phyloP scores from a whole-genome alignment of 1,140 invertebrate genomes.

The Cataglyphis hispanica region DNA sequence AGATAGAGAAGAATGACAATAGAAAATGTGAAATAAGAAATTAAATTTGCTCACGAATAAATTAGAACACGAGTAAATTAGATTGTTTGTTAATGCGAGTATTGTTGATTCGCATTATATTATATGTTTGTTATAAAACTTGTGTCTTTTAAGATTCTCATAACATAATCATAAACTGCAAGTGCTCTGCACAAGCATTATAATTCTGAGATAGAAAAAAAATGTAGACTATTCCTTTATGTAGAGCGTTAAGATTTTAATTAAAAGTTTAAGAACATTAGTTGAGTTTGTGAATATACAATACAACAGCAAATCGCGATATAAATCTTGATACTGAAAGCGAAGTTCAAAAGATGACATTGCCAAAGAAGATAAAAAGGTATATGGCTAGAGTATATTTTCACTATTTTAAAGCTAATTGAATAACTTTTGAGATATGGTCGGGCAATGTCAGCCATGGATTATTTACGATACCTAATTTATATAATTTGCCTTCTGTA shows the following conservation, averaged over 20 bases:
- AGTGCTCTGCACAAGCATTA: neutral
- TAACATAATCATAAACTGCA: neutral
- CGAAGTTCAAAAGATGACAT: neutral
- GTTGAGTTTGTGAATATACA: neutral
- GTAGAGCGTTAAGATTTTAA: neutral
- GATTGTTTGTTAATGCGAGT: neutral
- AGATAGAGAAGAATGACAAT: neutral
- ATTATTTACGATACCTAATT: conserved; percentile 84
- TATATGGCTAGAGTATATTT: conserved; percentile 67
- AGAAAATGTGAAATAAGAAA: neutral
- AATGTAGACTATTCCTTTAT: neutral
- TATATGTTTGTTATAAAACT: neutral
- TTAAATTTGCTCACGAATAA: neutral
- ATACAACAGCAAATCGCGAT: neutral
- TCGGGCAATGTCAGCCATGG: conserved; percentile 81
- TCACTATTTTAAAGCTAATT: conserved; percentile 85
- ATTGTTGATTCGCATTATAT: neutral
- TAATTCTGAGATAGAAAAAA: neutral
- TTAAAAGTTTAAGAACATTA: neutral
- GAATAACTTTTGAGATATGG: conserved; percentile 86
- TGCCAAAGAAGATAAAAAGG: conserved; percentile 38
- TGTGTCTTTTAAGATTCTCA: neutral
- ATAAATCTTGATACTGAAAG: neutral
- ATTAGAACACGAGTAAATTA: neutral
- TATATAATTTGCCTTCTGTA: conserved; percentile 75